These are phyloP conservation scores for Bombyx huttoni DNA, from an alignment of 2,888 invertebrate species.

Conservation along the genomic window DNA sequence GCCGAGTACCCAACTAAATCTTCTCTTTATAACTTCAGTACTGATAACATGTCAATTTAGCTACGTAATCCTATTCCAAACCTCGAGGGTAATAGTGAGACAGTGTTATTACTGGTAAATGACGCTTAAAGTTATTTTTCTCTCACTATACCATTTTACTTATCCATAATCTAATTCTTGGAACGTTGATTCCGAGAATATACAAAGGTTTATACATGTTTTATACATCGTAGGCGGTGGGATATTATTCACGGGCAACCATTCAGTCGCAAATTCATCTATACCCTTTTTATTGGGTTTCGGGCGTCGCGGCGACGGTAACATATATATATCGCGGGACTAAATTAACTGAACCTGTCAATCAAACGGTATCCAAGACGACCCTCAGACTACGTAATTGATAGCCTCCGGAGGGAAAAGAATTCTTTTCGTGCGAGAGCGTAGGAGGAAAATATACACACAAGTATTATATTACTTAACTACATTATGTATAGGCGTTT, in stretches of 20 bases:
- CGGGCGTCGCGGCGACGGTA: slow-evolving; percentile 13
- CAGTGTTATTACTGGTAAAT: not conserved
- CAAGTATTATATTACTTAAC: slow-evolving; percentile 5
- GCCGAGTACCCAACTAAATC: no score
- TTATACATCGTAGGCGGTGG: slow-evolving; percentile 23
- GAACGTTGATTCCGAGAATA: not conserved
- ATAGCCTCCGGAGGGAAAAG: slow-evolving; percentile 32
- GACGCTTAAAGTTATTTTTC: not conserved
- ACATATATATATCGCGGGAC: slow-evolving; percentile 22
- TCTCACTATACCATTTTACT: not conserved
- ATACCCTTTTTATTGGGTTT: slow-evolving; percentile 34
- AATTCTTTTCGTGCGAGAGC: slow-evolving; percentile 14
- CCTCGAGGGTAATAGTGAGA: not conserved
- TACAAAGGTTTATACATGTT: not conserved
- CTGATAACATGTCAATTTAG: not conserved
- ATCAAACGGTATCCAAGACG: slow-evolving; percentile 46
- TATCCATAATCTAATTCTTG: not conserved
- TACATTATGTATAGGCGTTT: slow-evolving; percentile 7
- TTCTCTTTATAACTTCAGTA: not conserved
- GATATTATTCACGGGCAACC: slow-evolving; percentile 33
- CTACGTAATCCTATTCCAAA: not conserved
- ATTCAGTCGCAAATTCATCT: slow-evolving; percentile 32
- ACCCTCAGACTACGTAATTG: slow-evolving; percentile 38
- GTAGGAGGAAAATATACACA: slow-evolving; percentile 14
- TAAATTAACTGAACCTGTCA: slow-evolving; percentile 44